Evolutionary conservation across 2,888 invertebrate genomes (phyloP), one percentile per base, ranked within the genome.

Genomic region (Meta bourneti): DNA sequence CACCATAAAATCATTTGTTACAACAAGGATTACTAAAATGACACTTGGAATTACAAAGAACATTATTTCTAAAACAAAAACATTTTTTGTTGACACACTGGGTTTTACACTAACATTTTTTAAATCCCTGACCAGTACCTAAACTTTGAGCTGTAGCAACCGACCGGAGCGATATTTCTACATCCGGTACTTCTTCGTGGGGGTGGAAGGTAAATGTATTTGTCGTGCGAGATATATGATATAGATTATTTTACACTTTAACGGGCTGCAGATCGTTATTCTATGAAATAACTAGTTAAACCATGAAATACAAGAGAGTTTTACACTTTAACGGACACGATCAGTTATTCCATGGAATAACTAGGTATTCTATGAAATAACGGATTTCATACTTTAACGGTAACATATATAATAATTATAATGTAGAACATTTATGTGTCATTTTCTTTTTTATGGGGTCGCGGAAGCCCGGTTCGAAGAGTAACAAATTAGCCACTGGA

Each of bases 291-390:
- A 61, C 61, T 61, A 82, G 88, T 88, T 88, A 81, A 81, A 88
- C 88, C 88, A 88, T 88, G 75, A 81, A 81, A 88, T 88, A 74
- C 88, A 88, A 88, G 81, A 81, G 69, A 81, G 81, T 88, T 81
- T 88, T 88, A 88, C 88, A 69, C 81, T 89, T 89, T 89, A 89
- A 89, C 82, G 82, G 82, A 77, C 89, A 83, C 71, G 83, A 89
- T 89, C 89, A 89, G 82, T 89, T 89, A 89, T 89, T 89, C 77
- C 89, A 89, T 89, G 89, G 78, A 89, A 83, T 89, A 89, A 89
- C 89, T 89, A 82, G 83, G 89, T 89, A 89, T 89, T 89, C 83
- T 89, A 89, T 89, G 51, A 89, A 89, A 89, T 89, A 89, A 83
- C 89, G 83, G 89, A 89, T 89, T 61, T 13, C 61, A 61, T 61